Conservation (phyloP, 2,113 vertebrate genomes). For the Halcyon senegalensis region DNA sequence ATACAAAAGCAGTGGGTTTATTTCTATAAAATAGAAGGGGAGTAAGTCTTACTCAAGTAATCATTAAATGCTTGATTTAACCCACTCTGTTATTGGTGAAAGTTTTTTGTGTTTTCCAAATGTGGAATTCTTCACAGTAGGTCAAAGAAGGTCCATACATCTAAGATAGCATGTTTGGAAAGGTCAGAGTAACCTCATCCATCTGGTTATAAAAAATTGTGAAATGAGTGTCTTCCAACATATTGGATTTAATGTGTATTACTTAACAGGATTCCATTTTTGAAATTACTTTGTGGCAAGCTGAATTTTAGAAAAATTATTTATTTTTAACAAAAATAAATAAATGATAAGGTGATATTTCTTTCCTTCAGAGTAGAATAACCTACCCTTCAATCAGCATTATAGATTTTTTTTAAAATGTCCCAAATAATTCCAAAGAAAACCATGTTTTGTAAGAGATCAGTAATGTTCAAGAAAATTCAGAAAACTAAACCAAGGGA, state of each 20-base stretch:
- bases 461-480: not conserved
- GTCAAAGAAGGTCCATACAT: not conserved
- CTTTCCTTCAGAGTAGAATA: constrained; percentile 52
- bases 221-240: not conserved
- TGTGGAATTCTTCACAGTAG: not conserved
- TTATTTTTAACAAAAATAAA: constrained; percentile 16
- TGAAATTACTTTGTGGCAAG: not conserved
- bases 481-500: constrained; percentile 67
- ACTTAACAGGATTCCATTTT: not conserved
- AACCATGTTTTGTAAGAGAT: not conserved
- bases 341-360: not conserved
- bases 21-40: not conserved
- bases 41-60: not conserved
- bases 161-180: not conserved
- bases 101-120: not conserved
- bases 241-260: not conserved
- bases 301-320: not conserved
- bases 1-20: not conserved
- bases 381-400: constrained; percentile 45
- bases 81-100: not conserved
- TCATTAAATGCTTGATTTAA: not conserved
- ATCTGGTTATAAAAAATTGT: not conserved
- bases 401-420: not conserved
- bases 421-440: constrained; percentile 47
- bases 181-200: not conserved